A percentile compares a stretch with the other conserved stretches of the same genome.
phyloP scores from a whole-genome alignment of 2,888 invertebrate species.

The Drosophila sordidapex region DNA sequence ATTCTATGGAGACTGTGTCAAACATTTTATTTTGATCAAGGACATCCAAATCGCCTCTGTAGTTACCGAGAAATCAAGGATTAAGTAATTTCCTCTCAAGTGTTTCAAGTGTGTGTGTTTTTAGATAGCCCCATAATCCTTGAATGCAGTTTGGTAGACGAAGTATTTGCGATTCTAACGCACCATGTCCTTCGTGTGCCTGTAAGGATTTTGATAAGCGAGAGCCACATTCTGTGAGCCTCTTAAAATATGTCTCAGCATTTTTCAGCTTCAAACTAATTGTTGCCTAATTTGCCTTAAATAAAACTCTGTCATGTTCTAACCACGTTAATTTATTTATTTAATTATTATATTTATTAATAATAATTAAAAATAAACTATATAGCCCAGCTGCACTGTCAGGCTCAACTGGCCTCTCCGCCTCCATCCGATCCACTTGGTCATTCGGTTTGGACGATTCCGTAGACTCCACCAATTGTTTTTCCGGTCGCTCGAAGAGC shows the following conservation, averaged over 20 bases:
- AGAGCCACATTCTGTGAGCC: not conserved
- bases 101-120: not conserved
- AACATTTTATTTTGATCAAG: not conserved
- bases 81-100: not conserved
- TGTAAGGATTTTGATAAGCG: not conserved
- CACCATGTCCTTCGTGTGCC: not conserved
- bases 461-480: not conserved
- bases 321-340: slow-evolving; percentile 11
- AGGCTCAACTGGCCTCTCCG: slow-evolving; percentile 1
- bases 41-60: not conserved
- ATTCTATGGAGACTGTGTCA: not conserved
- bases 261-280: not conserved
- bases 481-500: not conserved
- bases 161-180: not conserved
- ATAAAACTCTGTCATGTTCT: not conserved
- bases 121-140: not conserved
- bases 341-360: slow-evolving; percentile 10
- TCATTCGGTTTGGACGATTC: not conserved
- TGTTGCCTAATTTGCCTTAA: not conserved
- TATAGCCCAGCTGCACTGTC: slow-evolving; percentile 8
- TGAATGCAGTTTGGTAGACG: not conserved
- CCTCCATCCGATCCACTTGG: not conserved
- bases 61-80: not conserved
- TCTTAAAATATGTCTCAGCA: not conserved
- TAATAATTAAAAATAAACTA: slow-evolving; percentile 11